Conservation (phyloP, 2,113 vertebrate genomes). For the Aphelocoma coerulescens region DNA sequence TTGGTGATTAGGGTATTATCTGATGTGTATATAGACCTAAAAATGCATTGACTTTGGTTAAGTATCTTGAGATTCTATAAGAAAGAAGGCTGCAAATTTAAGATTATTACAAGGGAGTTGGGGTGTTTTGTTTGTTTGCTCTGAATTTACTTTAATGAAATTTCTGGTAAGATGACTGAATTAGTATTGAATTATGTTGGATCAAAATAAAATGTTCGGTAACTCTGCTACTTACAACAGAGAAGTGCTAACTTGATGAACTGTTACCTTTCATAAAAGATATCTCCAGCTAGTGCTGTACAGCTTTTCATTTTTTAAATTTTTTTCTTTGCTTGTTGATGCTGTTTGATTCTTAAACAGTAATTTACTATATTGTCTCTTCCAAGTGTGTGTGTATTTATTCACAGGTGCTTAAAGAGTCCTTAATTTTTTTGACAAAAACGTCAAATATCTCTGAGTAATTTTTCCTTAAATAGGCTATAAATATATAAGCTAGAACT, state of each 20-base stretch:
- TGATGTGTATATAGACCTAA: background rate
- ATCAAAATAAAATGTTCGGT: background rate
- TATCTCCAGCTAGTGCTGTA: background rate
- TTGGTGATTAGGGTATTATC: background rate
- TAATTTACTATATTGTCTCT: background rate
- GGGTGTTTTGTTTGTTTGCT: background rate
- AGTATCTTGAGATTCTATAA: background rate
- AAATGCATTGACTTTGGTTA: background rate
- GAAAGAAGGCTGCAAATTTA: background rate
- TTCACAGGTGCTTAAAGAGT: background rate
- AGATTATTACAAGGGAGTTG: background rate
- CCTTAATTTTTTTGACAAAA: background rate
- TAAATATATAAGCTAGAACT: background rate
- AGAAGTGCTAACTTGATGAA: background rate
- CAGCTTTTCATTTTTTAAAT: background rate
- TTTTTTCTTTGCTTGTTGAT: background rate
- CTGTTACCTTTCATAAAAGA: fast-evolving
- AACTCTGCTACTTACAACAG: background rate
- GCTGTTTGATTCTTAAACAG: background rate
- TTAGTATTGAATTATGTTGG: background rate
- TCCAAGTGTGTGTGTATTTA: background rate
- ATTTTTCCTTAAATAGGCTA: background rate
- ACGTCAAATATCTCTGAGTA: background rate
- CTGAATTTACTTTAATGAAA: background rate
- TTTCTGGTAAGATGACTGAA: background rate